Base-by-base conservation (phyloP, 2,888 invertebrate genomes). In the Drosophila acutilabella region DNA sequence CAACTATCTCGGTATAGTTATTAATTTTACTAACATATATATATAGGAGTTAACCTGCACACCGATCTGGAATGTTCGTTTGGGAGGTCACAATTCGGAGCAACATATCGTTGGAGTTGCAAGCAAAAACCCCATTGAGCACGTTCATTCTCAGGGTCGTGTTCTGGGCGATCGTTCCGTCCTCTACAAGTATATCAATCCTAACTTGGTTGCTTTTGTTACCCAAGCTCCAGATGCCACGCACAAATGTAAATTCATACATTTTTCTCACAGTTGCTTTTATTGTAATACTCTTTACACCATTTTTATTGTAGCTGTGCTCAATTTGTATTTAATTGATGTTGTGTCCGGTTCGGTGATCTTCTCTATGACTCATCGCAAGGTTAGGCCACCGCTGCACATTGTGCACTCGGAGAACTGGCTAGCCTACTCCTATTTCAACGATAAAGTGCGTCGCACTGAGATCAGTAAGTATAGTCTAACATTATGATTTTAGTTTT, bases 111-210 rank as follows among this genome's bases (percentile, higher is more conserved):
- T 95, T 52, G 93, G 94, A 2, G 92, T 95, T 7, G 95, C 94
- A 57, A 93, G 94, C 33, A 95, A 96, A 89, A 94, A 95, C 84
- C 92, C 94, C 8, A 93, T 93, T 76, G 97, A 97, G 93, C 94
- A 95, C 68, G 97, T 98, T 14, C 98, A 99, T 92, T 98, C 98
- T 0, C 98, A 98, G 91, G 99, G 99, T 23, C 95, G 98, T 77
- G 99, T 99, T 53, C 93, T 99, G 78, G 96, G 96, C 38, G 99
- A 99, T 93, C 95, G 99, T 72, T 97, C 97, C 82, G 99, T 99
- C 58, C 95, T 99, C 40, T 99, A 99, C 93, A 99, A 99, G 93
- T 99, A 99, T 92, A 95, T 97, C 80, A 99, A 99, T 94, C 99
- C 99, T 30, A 99, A 99, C 93, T 94, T 99, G 76, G 95, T 98